phyloP scores from a whole-genome alignment of 2,113 vertebrate genomes.

The Marmota flaviventris region DNA sequence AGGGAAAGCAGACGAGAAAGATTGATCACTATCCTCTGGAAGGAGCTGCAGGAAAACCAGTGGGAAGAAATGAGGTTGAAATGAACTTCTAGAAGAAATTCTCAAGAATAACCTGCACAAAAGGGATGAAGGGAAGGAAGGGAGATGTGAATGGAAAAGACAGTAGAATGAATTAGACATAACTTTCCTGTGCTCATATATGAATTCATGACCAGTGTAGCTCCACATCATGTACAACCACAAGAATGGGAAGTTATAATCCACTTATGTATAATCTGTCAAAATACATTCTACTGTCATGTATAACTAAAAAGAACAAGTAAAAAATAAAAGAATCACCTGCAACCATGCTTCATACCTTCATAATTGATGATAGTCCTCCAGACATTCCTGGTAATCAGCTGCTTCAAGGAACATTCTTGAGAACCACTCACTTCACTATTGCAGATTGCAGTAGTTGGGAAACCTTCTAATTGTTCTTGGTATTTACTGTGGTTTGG shows the following conservation, averaged over 20 bases:
- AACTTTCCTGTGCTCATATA: no score
- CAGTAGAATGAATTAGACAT: no score
- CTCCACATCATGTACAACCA: no score
- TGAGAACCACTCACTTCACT: neutral
- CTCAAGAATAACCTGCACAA: neutral
- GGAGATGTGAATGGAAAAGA: no score
- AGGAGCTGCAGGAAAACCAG: neutral
- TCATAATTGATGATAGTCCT: neutral
- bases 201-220: no score
- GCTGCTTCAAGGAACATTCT: neutral
- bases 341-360: neutral
- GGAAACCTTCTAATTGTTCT: neutral
- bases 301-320: no score
- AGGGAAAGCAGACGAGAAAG: neutral
- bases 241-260: no score
- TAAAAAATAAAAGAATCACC: neutral
- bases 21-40: neutral
- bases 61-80: neutral
- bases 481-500: neutral
- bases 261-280: no score
- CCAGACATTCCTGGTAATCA: neutral
- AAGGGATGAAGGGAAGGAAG: no score
- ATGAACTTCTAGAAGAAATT: neutral
- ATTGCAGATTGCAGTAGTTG: neutral
- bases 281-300: no score